Evolutionary conservation across 2,113 vertebrate genomes (phyloP).

Genomic region (Trematomus loennbergii): DNA sequence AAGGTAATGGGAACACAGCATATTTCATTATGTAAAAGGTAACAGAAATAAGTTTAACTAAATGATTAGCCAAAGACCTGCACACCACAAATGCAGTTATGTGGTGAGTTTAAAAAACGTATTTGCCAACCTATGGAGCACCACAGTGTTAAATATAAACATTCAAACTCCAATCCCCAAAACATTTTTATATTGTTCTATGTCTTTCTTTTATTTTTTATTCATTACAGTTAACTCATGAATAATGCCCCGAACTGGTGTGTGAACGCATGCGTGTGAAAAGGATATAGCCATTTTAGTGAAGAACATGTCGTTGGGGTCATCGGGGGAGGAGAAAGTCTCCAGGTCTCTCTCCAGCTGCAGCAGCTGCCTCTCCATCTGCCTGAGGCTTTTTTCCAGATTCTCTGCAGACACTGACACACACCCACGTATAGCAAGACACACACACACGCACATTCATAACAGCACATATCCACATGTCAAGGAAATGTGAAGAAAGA

Average conservation of each 20-base stretch:
- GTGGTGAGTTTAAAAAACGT: not conserved
- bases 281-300: constrained; percentile 99
- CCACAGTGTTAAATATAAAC: not conserved
- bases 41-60: not conserved
- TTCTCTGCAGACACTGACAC: constrained; percentile 94
- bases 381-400: constrained; percentile 95
- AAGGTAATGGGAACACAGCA: not conserved
- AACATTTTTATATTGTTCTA: not conserved
- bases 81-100: not conserved
- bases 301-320: constrained; percentile 93
- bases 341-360: constrained; percentile 98
- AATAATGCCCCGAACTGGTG: not conserved
- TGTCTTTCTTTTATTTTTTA: constrained; percentile 1
- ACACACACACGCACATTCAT: constrained; percentile 48
- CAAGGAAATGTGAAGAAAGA: constrained; percentile 39
- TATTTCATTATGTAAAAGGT: not conserved
- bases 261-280: constrained; percentile 47
- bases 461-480: constrained; percentile 25
- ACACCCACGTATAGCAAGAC: constrained; percentile 57
- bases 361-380: constrained; percentile 96
- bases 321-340: constrained; percentile 92
- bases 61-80: not conserved
- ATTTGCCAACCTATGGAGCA: too few relatives aligned
- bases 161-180: not conserved
- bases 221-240: constrained; percentile 20